phyloP scores from a whole-genome alignment of 2,888 invertebrate genomes.

The Clusia tigrina region DNA sequence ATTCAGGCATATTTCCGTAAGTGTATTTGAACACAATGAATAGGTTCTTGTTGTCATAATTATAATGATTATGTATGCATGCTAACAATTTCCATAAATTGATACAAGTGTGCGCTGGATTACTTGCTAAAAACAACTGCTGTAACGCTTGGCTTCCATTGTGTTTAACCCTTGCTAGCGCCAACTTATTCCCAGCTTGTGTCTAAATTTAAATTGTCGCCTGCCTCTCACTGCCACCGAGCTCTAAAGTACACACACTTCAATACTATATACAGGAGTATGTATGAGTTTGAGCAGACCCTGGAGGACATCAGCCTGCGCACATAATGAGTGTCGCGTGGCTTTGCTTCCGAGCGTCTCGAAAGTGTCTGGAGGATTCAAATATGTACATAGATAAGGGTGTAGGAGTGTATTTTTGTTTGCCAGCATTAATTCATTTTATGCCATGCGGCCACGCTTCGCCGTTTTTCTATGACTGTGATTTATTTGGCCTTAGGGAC shows the following conservation, averaged over 20 bases:
- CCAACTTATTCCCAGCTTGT: background rate
- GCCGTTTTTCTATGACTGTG: background rate
- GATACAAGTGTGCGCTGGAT: background rate
- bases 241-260: background rate
- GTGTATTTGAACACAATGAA: too few species aligned
- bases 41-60: background rate
- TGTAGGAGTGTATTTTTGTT: background rate
- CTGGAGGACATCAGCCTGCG: background rate
- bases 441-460: background rate
- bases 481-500: background rate
- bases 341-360: background rate
- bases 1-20: too few species aligned
- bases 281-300: background rate
- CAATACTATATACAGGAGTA: background rate
- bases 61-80: background rate
- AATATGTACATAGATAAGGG: background rate
- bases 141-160: background rate
- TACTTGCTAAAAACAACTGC: background rate
- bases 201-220: background rate
- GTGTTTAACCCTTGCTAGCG: background rate
- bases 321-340: background rate
- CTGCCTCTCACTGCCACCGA: too few species aligned
- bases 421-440: background rate
- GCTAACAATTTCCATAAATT: background rate
- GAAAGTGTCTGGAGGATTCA: background rate